Conservation (phyloP, 2,113 vertebrate species). For the Nannospalax galili region DNA sequence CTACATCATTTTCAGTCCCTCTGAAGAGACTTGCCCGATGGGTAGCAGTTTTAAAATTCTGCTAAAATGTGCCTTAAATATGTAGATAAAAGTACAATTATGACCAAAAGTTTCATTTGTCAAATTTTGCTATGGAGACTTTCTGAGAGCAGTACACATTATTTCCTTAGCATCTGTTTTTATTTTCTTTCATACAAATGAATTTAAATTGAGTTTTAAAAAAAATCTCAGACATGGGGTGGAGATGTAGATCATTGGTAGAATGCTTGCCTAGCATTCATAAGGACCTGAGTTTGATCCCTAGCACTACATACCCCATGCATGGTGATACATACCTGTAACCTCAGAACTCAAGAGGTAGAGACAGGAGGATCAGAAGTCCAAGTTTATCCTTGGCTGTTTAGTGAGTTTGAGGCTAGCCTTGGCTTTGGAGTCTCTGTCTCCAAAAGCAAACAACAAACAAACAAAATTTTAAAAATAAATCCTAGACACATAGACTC, state of each 20-base stretch:
- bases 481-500: background rate
- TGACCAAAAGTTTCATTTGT: conserved; percentile 60
- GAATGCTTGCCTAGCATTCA: background rate
- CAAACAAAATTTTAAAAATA: background rate
- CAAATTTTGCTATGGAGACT: conserved; percentile 26
- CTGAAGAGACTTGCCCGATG: conserved; percentile 29
- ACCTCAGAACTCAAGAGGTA: background rate
- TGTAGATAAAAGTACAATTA: conserved; percentile 42
- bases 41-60: conserved; percentile 56
- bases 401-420: background rate
- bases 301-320: no score
- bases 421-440: background rate
- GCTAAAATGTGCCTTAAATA: conserved; percentile 44
- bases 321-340: background rate
- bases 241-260: background rate
- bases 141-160: conserved; percentile 34
- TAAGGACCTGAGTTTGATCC: background rate
- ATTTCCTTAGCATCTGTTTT: conserved; percentile 52
- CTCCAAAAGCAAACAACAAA: background rate
- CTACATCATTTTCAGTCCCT: conserved; percentile 1
- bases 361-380: background rate
- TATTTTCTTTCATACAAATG: conserved; percentile 40
- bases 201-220: conserved; percentile 44
- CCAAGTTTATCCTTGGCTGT: background rate
- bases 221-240: background rate